phyloP scores from a whole-genome alignment of 1,140 invertebrate species.

The Zaprionus ornatus region DNA sequence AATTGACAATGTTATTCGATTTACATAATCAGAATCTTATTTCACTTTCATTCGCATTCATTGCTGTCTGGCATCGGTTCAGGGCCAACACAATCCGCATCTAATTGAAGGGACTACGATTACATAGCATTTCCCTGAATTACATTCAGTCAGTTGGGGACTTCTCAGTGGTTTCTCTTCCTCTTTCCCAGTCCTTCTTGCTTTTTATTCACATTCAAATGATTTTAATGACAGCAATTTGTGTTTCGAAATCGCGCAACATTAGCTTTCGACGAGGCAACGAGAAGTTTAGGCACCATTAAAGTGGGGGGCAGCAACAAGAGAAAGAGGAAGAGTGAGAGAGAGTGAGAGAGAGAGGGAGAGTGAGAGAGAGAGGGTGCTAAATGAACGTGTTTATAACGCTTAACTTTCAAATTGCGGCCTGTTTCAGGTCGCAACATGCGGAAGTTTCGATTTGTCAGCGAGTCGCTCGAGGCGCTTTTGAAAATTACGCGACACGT shows the following conservation, averaged over 20 bases:
- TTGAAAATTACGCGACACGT: slow-evolving; percentile 62
- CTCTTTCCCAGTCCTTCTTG: slow-evolving; percentile 14
- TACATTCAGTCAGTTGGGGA: background rate
- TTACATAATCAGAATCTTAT: background rate
- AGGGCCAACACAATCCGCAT: slow-evolving; percentile 15
- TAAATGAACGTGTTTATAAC: slow-evolving; percentile 80
- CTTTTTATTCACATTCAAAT: slow-evolving; percentile 76
- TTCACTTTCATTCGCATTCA: background rate
- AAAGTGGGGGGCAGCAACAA: too few relatives aligned
- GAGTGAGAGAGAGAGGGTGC: slow-evolving; percentile 21
- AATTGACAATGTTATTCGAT: background rate
- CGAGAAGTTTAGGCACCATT: background rate
- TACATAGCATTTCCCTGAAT: slow-evolving; percentile 46
- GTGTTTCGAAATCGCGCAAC: slow-evolving; percentile 78
- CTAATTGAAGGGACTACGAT: slow-evolving; percentile 59
- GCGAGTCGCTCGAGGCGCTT: slow-evolving; percentile 50
- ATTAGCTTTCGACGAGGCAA: slow-evolving; percentile 58
- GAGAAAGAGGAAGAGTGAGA: background rate
- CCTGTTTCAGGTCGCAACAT: slow-evolving; percentile 43
- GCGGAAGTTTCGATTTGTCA: slow-evolving; percentile 81
- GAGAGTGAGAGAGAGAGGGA: background rate
- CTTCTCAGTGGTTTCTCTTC: slow-evolving; percentile 3
- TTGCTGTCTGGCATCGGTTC: slow-evolving; percentile 10
- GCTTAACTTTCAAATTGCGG: slow-evolving; percentile 79
- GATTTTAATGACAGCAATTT: slow-evolving; percentile 82